Base-by-base conservation (phyloP, 2,797 vertebrate species). In the Hybognathus amarus region DNA sequence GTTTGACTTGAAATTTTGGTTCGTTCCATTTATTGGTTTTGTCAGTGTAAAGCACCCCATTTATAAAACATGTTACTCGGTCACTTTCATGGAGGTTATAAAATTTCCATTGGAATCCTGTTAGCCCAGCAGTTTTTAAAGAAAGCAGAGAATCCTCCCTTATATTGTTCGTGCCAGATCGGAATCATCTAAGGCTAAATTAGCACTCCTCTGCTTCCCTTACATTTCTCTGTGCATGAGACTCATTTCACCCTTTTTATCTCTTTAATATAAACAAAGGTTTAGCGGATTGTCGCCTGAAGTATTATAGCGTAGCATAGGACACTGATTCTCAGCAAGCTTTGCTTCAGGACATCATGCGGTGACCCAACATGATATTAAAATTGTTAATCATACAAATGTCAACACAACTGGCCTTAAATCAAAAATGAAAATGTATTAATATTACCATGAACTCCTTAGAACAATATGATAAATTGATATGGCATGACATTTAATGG, bases 151-250 rank as follows among this genome's bases (percentile, higher is more conserved):
- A 88, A 87, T 91, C 68, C 22, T 76, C 38, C 61, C 86, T 86
- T 91, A 90, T 88, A 87, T 87, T 71, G 75, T 87, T 93, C 91
- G 89, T 92, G 30, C 22, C 17, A 89, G 85, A 89, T 86, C 86
- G 45, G n/a, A 86, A 92, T 92, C 84, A 88, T 91, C 82, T 89
- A 79, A 71, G 47, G 64, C 74, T 84, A 83, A 86, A 86, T 80
- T 73, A 85, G 88, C 83, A 7, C 1, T n/a, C 10, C 33, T 80
- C 52, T 56, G 9, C 64, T 67, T 20, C 63, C 47, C 18, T 83
- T 61, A 63, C 33, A 68, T 52, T 71, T 64, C 27, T 78, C 17
- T 9, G 68, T 24, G 54, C 38, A 6, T 76, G 18, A 47, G 68
- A 40, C 17, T 77, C 8, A 33, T 70, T 76, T 69, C 40, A 30